Base-by-base conservation (phyloP, 2,113 vertebrate genomes). In the Ellobius talpinus region DNA sequence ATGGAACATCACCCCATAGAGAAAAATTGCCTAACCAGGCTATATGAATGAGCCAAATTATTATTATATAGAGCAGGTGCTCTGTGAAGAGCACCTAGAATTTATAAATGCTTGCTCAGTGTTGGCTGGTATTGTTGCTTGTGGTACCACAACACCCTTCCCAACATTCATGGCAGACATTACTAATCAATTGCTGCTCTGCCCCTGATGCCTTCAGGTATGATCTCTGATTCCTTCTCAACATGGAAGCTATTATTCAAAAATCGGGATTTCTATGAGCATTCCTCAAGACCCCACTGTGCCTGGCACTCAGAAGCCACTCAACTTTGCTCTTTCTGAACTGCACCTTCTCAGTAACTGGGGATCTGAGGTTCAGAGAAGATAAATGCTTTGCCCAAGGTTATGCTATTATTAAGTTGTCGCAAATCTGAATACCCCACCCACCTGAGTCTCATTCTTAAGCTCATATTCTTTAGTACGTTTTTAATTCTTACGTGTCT, bases 271-370 rank as follows among this genome's bases (percentile, higher is more conserved):
- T 63, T 81, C 45, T 58, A 24, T 19, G 1, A 21, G 10, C 47
- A 7, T 45, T 39, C 50, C 88, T 58, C 23, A 47, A 87, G 74
- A 85, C 55, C 66, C 31, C n/a, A 7, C 45, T 9, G 1, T 16
- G 0, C 86, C 55, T 50, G 65, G 33, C 9, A 24, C 19, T 1
- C 7, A 63, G 39, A 26, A n/a, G 10, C 3, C 26, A 3, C 66
- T 42, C 26, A 7, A 6, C 6, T 4, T 11, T 19, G 9, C 45
- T 89, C 78, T 58, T 65, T 91, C 52, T 72, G 31, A 31, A 6
- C 33, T 6, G 0, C 2, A 5, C 2, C 6, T 4, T 4, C 42
- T 79, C 58, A 31, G 45, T 8, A 52, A 7, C 5, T n/a, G 61
- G 70, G 13, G 29, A 31, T 61, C 19, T 36, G 50, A 87, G 36